Base-by-base conservation (phyloP, 1,140 invertebrate genomes). In the Drosophila malerkotliana region DNA sequence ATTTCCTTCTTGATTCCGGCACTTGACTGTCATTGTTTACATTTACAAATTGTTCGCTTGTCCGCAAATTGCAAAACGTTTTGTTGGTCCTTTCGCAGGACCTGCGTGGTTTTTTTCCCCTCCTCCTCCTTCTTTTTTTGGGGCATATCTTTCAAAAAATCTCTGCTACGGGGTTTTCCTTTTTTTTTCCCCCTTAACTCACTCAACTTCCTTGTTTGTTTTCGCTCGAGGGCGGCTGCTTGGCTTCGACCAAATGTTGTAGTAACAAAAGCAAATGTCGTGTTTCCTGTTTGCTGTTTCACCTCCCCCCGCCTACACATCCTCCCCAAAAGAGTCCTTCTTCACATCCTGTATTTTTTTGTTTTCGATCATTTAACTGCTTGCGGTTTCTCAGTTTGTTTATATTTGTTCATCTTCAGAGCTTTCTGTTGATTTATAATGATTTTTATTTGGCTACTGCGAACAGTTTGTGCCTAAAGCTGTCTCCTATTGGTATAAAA, bases 21-120 rank as follows among this genome's bases (percentile, higher is more conserved):
- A 85, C 82, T 85, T 85, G 81, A 85, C 83, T 87, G 75, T 88
- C 83, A 88, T 87, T 87, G 83, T 87, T 87, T 87, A 88, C 83
- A 87, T 87, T 87, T 87, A 87, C 83, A 87, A 87, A 87, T 87
- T 87, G 83, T 77, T 88, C 83, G 83, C 83, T 87, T 87, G 83
- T 87, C 83, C 83, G 76, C 83, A 87, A 87, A 87, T 88, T 87
- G 83, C 76, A 63, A 56, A 71, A 62, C 64, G 57, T 69, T 76
- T 66, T 62, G 72, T 54, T 71, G 49, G 74, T 62, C 59, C 66
- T 69, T 69, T 69, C 51, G 49, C 66, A 69, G 47, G 57, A 30
- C 32, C 62, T 32, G 44, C 32, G 26, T 39, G 24, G 32, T 51
- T 14, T 48, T n/a, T 7, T 7, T 55, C 5, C n/a, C 6, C 3